Conservation (phyloP, 2,797 vertebrate species). For the Xerus rutilus region DNA sequence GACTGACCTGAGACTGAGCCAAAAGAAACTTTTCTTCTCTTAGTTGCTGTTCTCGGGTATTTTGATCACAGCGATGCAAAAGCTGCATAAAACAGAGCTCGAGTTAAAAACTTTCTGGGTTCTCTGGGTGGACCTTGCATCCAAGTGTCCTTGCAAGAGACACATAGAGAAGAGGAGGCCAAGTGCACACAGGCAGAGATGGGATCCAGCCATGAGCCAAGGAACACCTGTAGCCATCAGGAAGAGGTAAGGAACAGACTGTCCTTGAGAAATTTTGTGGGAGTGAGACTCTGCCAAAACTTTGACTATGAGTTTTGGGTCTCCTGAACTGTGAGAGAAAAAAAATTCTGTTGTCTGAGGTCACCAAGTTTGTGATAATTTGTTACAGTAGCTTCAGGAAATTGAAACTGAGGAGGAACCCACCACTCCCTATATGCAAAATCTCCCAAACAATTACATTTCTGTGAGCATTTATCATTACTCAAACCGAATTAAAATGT, state of each 20-base stretch:
- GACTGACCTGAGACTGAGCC: too few relatives aligned
- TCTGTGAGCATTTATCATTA: not conserved
- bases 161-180: not conserved
- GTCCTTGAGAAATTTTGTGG: not conserved
- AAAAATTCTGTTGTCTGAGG: not conserved
- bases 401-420: not conserved
- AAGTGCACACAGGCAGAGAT: not conserved
- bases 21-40: too few relatives aligned
- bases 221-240: not conserved
- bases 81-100: not conserved
- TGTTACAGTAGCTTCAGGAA: not conserved
- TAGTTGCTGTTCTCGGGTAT: too few relatives aligned
- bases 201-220: not conserved
- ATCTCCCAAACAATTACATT: not conserved
- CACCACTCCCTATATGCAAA: not conserved
- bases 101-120: not conserved
- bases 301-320: not conserved
- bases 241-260: not conserved
- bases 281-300: not conserved
- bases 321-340: not conserved
- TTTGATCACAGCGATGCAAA: too few relatives aligned
- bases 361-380: not conserved
- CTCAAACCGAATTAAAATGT: not conserved
- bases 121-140: not conserved
- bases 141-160: not conserved